Evolutionary conservation across 2,113 vertebrate species (phyloP), one percentile per base, ranked within the genome.

Genomic region (Formicarius rufipectus): DNA sequence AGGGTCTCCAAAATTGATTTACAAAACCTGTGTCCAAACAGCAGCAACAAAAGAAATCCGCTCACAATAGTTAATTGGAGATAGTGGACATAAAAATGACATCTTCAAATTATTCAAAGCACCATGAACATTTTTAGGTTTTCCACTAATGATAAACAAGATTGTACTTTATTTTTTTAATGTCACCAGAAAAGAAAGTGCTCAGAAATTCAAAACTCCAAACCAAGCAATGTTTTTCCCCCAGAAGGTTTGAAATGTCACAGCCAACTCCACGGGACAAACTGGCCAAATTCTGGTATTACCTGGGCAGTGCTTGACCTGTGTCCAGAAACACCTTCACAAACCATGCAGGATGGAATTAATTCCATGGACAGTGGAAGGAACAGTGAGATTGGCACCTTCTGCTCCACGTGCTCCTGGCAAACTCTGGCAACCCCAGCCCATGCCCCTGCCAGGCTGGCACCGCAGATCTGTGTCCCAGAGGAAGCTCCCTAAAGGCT

Each of bases 401-500:
- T 5, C 11, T 7, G 52, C 72, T 40, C 60, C 47, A 20, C 9
- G 42, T 23, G 4, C 28, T 15, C 27, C 31, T 8, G 24, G 23
- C 50, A 56, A 81, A 33, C 21, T 15, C 16, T 11, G 19, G 40
- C 25, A 27, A 31, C 8, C n/a, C 53, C 59, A 59, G 22, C 20
- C 49, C 9, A 1, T 0, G 4, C 0, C 1, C 27, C 31, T 10
- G 47, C 40, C 9, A 2, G 19, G 20, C 39, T 12, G 24, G n/a
- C 39, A 8, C 28, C 4, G 8, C 0, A 1, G 2, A 12, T 3
- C 30, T 14, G 6, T 4, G 11, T 6, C n/a, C 18, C 12, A 30
- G 28, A 23, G 14, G 28, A 37, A 58, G 11, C 18, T 33, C 27
- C 60, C 39, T 20, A 17, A 8, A 8, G 35, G 23, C 15, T 17